Evolutionary conservation across 2,888 invertebrate species (phyloP), one percentile per base, ranked within the genome.

Genomic region (Dicyrtoma fusca): DNA sequence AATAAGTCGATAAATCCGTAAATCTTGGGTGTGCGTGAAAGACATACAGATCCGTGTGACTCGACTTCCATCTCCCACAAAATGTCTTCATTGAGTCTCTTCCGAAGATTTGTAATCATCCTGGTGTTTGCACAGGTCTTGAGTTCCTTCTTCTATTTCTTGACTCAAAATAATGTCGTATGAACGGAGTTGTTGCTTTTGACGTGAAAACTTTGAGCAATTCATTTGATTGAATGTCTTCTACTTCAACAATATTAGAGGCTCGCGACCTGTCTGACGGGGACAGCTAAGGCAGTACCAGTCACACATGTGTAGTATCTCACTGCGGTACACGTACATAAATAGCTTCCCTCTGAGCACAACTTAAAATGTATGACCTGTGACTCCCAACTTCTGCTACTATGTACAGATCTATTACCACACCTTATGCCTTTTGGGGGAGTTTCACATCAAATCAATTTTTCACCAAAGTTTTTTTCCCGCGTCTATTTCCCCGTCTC

Each of bases 41-140:
- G 34, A 34, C 34, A 3, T 8, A 34, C 34, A 34, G 34, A 34
- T 3, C 34, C 34, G 34, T 8, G 34, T 34, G 25, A 13, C 57
- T 25, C 57, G 4, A 1, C 26, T 17, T 19, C 21, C 19, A 19
- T 53, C 8, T 55, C 17, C 57, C 1, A 69, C 42, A 63, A 64
- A 64, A 71, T 65, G 71, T 23, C 47, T 63, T 71, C 55, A 62
- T 62, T 44, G 21, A 49, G 26, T 49, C 6, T 65, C 51, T 25
- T 51, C n/a, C 10, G 25, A 34, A 23, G 65, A 26, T 21, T 65
- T 51, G 14, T 65, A 49, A 51, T 65, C 65, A 65, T 65, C 49
- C 21, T 65, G 2, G 51, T 65, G 19, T 51, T 65, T 49, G 49
- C 51, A 11, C 65, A 65, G 65, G 65, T 65, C 17, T 61, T 8